Base-by-base conservation (phyloP, 2,888 invertebrate species). In the Pogonocherus hispidulus region DNA sequence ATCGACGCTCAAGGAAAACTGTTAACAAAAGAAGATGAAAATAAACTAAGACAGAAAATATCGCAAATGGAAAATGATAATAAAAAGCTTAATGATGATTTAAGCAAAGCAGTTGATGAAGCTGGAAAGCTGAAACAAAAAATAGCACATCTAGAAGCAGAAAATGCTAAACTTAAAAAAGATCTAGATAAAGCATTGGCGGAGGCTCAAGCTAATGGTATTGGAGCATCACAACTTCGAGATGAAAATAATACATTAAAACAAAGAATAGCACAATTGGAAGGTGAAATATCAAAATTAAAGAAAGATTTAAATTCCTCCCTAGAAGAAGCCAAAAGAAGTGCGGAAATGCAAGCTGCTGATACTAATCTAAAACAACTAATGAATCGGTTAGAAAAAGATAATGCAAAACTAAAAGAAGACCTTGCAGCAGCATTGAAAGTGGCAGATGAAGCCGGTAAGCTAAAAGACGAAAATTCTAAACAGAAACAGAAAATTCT, bases 31-130 rank as follows among this genome's bases (percentile, higher is more conserved):
- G 67, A 67, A 1, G 22, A 55, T 8, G 66, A 44, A 41, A 72
- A 69, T 20, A 67, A 68, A 49, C 19, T 73, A 11, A 76, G 67
- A 55, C 70, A 73, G 54, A 41, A 67, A 32, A 22, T 74, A 6
- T 66, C 66, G 8, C 75, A 75, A 47, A 44, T 78, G 27, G 78
- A 78, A 63, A 59, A 69, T 4, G 78, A 79, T 44, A 78, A 74
- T 51, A 67, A 71, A 20, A 77, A 78, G 52, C 54, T 79, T 4
- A 76, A 75, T 46, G 47, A 23, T 11, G 27, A 52, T 20, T 46
- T 75, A 23, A 67, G 72, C 32, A 71, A 73, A 22, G 55, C 64
- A 16, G 8, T 52, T 6, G 57, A 60, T 22, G 52, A 65, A 11
- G 59, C 66, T 11, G 63, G 55, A n/a, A 67, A 66, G 23, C 20